A percentile compares a stretch with the other conserved stretches of the same genome.
phyloP scores from a whole-genome alignment of 2,113 vertebrate species.

The Jacana jacana region DNA sequence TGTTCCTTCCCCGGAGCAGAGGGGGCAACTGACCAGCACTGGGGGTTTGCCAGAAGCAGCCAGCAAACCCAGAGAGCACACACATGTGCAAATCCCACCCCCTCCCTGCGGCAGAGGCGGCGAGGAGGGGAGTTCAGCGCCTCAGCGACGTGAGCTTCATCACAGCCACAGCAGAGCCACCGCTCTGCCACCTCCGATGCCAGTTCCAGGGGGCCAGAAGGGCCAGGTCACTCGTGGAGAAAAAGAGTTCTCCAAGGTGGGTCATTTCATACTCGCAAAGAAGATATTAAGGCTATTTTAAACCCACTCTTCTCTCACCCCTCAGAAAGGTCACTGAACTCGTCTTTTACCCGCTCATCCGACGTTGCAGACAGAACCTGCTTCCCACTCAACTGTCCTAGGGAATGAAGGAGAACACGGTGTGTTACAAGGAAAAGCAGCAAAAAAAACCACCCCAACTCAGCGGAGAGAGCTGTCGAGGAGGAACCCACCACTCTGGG shows the following conservation, averaged over 20 bases:
- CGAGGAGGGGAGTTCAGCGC: not conserved
- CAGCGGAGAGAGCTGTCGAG: not conserved
- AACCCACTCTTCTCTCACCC: constrained; percentile 88
- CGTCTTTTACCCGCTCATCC: constrained; percentile 82
- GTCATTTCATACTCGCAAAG: constrained; percentile 55
- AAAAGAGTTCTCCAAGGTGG: not conserved
- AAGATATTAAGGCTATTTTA: constrained; percentile 67
- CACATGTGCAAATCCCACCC: rapidly evolving
- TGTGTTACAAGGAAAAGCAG: constrained; percentile 24
- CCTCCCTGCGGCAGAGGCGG: not conserved
- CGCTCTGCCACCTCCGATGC: rapidly evolving
- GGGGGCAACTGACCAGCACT: not conserved
- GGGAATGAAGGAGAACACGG: constrained; percentile 53
- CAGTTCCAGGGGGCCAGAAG: not conserved
- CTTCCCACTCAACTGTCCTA: constrained; percentile 76
- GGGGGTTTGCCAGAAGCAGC: not conserved
- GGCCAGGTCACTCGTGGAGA: not conserved
- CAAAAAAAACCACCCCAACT: not conserved
- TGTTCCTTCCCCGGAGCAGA: not conserved
- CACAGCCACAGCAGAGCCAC: rapidly evolving
- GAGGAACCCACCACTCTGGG: rapidly evolving
- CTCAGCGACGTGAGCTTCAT: not conserved
- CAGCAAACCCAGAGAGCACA: not conserved
- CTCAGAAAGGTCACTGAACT: constrained; percentile 90
- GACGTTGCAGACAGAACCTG: constrained; percentile 68